Evolutionary conservation across 1,140 invertebrate species (phyloP), one percentile per base, ranked within the genome.

Genomic region (Brachionus rotundiformis): DNA sequence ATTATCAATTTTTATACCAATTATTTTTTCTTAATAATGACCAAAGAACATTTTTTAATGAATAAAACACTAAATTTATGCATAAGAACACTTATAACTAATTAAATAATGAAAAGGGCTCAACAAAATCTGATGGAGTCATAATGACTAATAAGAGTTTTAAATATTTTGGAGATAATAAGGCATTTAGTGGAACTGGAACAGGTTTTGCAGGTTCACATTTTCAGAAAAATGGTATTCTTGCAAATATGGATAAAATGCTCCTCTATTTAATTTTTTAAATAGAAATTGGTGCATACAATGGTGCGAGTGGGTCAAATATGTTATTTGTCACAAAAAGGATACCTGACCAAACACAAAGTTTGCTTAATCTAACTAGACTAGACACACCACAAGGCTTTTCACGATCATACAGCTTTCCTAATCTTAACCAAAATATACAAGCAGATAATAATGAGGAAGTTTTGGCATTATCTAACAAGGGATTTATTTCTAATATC

Each of bases 91-190:
- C n/a, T n/a, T n/a, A n/a, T n/a, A n/a, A n/a, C n/a, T n/a, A 39
- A 4, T 39, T 39, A 39, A 39, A 39, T 0, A 47, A 47, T 0
- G 16, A 49, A 49, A 49, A 54, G 47, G 47, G 3, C 23, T 54
- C 8, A 19, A 5, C n/a, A 19, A 19, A 8, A 19, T 19, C 47
- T 25, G n/a, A 2, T 19, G 23, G 25, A 13, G 25, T 11, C 3
- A 11, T 63, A 19, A 23, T 16, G 29, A 63, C 61, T 7, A 63
- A 63, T 31, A 63, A 63, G 29, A 63, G 61, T 13, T 63, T 63
- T 33, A 68, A 68, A 68, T 68, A 68, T 36, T 33, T 68, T 33
- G 63, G 29, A 36, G 63, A 33, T 36, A 10, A 31, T 33, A 68
- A 2, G n/a, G 16, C 7, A 36, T 16, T 19, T 1, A 33, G 29